Evolutionary conservation across 2,888 invertebrate genomes (phyloP).

Genomic region (Listrodromus nycthemerus): DNA sequence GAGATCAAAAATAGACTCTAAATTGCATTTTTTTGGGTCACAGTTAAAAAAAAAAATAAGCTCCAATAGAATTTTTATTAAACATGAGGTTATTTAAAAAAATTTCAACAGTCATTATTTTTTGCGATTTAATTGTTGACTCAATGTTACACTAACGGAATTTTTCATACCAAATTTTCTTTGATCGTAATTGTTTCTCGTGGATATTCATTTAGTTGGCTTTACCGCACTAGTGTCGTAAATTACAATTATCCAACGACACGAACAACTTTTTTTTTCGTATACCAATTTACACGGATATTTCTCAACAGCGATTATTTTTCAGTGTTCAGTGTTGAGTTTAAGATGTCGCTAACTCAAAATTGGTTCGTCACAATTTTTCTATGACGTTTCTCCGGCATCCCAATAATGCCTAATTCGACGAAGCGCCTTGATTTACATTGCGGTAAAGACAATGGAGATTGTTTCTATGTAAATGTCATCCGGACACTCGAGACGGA

Average conservation of each 20-base stretch:
- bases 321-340: no score
- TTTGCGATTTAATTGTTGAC: background rate
- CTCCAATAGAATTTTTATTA: background rate
- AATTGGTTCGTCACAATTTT: background rate
- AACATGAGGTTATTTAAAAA: background rate
- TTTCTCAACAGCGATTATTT: no score
- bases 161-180: no score
- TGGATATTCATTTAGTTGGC: background rate
- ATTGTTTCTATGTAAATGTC: constrained; percentile 18
- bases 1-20: background rate
- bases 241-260: no score
- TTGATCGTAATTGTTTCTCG: no score
- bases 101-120: background rate
- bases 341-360: background rate
- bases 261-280: no score
- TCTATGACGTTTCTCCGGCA: background rate
- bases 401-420: constrained; percentile 13
- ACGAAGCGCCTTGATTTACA: constrained; percentile 1
- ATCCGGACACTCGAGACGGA: background rate
- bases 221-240: no score
- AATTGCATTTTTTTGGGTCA: background rate
- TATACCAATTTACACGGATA: no score
- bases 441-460: constrained; percentile 6
- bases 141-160: background rate
- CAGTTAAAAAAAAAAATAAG: background rate